Evolutionary conservation across 1,140 invertebrate species (phyloP), one percentile per base, ranked within the genome.

Genomic region (Lepidurus packardi): DNA sequence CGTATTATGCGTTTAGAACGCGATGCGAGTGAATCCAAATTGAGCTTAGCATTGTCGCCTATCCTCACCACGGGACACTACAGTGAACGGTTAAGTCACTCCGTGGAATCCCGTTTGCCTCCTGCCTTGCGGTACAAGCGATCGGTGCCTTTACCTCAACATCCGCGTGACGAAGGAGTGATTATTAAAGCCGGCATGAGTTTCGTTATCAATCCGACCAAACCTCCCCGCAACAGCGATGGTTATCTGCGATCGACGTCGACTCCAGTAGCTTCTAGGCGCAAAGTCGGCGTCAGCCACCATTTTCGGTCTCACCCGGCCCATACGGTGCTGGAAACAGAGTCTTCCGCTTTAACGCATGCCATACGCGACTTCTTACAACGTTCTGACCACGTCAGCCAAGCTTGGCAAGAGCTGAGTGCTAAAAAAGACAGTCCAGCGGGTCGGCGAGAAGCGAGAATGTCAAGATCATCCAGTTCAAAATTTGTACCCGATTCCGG

Each of bases 311-410:
- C 92, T 0, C 87, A 90, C 1, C 91, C 92, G 1, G 92, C 92
- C 0, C 90, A 91, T 81, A 84, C 90, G 80, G 91, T 93, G 81
- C 88, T 91, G 9, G 86, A 89, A 10, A 93, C 92, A 0, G 90
- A 91, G 0, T 94, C 92, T 0, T 91, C 91, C 43, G 90, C 89
- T 78, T 85, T 95, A 25, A 89, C 89, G 4, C 88, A 87, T 42
- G 92, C 92, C 84, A 94, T 95, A 74, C 88, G 90, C 25, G 91
- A 92, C 80, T 95, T 95, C 81, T 85, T 95, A 8, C 89, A 90
- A 82, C 89, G 91, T 77, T 94, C 92, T 4, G 93, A 94, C 84
- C 93, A 94, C 83, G 89, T 94, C 0, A 92, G 93, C 89, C 91
- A 94, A 80, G 92, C 94, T 82, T 94, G 93, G 93, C 87, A 88